phyloP scores from a whole-genome alignment of 2,113 vertebrate species.

The Acanthochromis polyacanthus region DNA sequence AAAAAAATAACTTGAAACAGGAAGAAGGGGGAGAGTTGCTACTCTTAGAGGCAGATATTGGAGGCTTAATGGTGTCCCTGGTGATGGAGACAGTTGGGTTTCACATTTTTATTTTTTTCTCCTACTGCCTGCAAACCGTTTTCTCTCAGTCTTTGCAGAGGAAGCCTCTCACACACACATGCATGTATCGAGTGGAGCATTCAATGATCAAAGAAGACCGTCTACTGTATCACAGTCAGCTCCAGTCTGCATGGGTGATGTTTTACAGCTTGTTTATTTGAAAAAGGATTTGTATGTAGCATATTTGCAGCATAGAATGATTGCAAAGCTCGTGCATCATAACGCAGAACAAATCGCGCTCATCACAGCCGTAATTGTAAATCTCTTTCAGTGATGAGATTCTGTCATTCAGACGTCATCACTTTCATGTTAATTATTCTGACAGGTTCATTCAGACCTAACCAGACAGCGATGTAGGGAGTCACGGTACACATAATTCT shows the following conservation, averaged over 20 bases:
- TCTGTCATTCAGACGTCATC: too few relatives aligned
- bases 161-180: conserved; percentile 13
- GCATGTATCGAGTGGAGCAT: neutral
- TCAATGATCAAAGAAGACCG: conserved; percentile 40
- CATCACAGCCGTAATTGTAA: too few relatives aligned
- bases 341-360: neutral
- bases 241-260: conserved; percentile 12
- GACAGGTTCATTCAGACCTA: too few relatives aligned
- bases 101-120: conserved; percentile 19
- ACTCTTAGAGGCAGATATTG: conserved; percentile 40
- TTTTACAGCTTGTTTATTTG: conserved; percentile 26
- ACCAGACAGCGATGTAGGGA: too few relatives aligned
- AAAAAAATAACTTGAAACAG: conserved; percentile 16
- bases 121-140: conserved; percentile 14
- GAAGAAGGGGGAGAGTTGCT: conserved; percentile 47
- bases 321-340: neutral
- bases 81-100: conserved; percentile 41
- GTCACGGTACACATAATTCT: too few relatives aligned
- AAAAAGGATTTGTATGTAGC: conserved; percentile 15
- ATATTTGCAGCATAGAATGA: neutral
- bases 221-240: conserved; percentile 11
- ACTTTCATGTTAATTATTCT: too few relatives aligned
- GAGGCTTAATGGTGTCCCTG: conserved; percentile 61
- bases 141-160: conserved; percentile 20
- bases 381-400: too few relatives aligned